Conservation (phyloP, 2,888 invertebrate genomes). For the Pheosia gnoma region DNA sequence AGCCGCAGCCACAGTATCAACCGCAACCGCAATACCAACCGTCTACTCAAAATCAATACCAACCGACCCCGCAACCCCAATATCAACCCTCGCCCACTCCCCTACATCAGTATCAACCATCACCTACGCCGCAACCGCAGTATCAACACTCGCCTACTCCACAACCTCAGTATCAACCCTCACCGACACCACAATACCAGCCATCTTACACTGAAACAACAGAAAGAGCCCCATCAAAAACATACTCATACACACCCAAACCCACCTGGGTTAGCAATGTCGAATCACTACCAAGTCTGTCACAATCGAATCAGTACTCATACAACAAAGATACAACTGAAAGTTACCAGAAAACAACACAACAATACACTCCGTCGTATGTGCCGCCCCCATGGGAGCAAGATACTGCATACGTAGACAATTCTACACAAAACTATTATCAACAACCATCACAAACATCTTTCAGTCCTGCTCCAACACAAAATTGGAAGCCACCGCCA, state of each 20-base stretch:
- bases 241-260: constrained; percentile 61
- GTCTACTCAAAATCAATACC: constrained; percentile 42
- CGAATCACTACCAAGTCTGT: constrained; percentile 42
- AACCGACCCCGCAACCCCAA: constrained; percentile 29
- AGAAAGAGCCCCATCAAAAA: constrained; percentile 48
- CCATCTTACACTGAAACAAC: constrained; percentile 56
- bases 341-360: constrained; percentile 62
- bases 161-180: constrained; percentile 35
- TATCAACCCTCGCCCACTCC: constrained; percentile 38
- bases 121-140: constrained; percentile 41
- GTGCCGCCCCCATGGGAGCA: constrained; percentile 81
- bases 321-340: constrained; percentile 59
- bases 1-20: constrained; percentile 37
- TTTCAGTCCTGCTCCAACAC: constrained; percentile 44
- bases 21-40: constrained; percentile 37
- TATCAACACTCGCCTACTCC: constrained; percentile 38
- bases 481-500: constrained; percentile 62
- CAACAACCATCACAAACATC: constrained; percentile 57
- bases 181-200: constrained; percentile 43
- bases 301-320: constrained; percentile 60
- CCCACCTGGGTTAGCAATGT: constrained; percentile 60
- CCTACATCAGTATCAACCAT: constrained; percentile 48
- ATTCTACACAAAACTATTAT: constrained; percentile 58
- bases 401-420: constrained; percentile 65
- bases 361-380: constrained; percentile 69